Evolutionary conservation across 2,113 vertebrate species (phyloP), one percentile per base, ranked within the genome.

Genomic region (Cichladusa arquata): DNA sequence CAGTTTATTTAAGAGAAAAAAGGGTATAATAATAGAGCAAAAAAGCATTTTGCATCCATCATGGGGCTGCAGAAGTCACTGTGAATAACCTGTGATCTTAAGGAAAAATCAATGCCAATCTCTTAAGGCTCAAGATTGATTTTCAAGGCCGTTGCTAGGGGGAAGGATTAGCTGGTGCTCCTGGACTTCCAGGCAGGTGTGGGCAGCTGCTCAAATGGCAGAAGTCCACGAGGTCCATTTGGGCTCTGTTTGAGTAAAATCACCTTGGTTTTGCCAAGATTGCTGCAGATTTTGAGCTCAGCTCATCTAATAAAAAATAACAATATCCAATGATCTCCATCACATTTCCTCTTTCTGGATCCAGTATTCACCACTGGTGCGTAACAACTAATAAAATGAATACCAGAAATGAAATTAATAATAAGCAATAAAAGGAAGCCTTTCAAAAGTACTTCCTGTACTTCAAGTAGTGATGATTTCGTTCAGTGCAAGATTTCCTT

Each of bases 21-120:
- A 93, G 77, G 53, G 83, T 96, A 87, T 95, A 96, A 95, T 92
- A 93, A 96, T 93, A 92, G 69, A 95, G 88, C 48, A 95, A 95
- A 97, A 94, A 65, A 70, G 54, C 79, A 62, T 93, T 97, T 95
- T 95, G 88, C 71, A 85, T 97, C 76, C 76, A 84, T 51, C 67
- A 71, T 67, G 51, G 57, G 15, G 48, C 60, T 90, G 36, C 29
- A 80, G 86, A 86, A 94, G 60, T 64, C 84, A 40, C 90, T 71
- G 71, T 92, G 82, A 96, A 74, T 86, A 94, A 90, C 60, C 47
- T 81, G 51, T 73, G 79, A 86, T 92, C 57, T 96, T 95, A 74
- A 90, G 76, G 80, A 92, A 96, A 97, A 96, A 97, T 97, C 90
- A 81, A 48, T 96, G 76, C 76, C 60, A 53, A 11, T 81, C 38